Conservation (phyloP, 2,888 invertebrate species). For the Orchesella flavescens region DNA sequence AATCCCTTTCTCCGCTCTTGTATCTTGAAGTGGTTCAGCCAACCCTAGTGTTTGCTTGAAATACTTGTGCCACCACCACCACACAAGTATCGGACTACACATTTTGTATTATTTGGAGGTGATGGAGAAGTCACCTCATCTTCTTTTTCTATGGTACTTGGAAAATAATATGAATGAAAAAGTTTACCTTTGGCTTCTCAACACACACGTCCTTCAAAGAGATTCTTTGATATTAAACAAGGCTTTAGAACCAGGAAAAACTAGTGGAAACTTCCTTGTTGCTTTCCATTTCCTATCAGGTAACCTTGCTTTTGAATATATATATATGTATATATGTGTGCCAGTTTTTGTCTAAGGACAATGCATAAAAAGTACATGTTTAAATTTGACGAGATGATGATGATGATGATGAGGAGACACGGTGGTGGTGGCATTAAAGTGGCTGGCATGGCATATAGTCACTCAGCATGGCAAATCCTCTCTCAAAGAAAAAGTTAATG, state of each 20-base stretch:
- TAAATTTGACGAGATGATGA: too few species aligned
- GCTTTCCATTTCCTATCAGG: constrained; percentile 66
- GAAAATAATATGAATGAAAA: constrained; percentile 17
- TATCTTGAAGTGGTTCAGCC: constrained; percentile 12
- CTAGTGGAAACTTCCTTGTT: too few species aligned
- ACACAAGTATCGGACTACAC: constrained; percentile 6
- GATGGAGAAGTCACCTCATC: constrained; percentile 32
- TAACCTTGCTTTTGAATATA: constrained; percentile 55
- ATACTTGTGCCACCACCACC: neutral
- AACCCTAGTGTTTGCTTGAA: constrained; percentile 20
- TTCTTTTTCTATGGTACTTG: neutral
- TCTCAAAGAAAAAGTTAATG: constrained; percentile 72
- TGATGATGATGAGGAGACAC: neutral
- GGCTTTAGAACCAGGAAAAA: too few species aligned
- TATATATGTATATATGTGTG: neutral
- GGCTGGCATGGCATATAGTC: neutral
- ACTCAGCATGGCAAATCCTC: constrained; percentile 67
- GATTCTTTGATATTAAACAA: too few species aligned
- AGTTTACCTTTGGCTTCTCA: constrained; percentile 40
- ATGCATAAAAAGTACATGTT: neutral
- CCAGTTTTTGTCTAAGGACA: neutral
- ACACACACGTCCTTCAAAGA: too few species aligned
- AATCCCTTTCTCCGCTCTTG: neutral
- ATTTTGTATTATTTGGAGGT: constrained; percentile 3
- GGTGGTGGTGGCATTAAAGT: constrained; percentile 1